Percentiles rank a stretch among this genome's conserved stretches.
Evolutionary conservation across 2,113 vertebrate species (phyloP).

Genomic region (Hippocampus mohnikei): DNA sequence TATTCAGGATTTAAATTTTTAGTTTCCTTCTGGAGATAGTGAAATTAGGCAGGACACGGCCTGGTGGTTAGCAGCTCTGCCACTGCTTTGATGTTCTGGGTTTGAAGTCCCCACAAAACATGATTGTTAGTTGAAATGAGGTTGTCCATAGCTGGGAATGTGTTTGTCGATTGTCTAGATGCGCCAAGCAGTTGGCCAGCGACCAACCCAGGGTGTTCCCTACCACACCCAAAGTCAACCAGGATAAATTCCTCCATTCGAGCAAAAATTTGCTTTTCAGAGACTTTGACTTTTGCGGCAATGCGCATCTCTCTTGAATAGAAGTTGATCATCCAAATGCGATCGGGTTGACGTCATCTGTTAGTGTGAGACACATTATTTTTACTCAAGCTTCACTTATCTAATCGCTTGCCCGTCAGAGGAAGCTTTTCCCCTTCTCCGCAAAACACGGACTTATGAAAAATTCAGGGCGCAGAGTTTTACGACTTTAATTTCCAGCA

Average conservation of each 20-base stretch:
- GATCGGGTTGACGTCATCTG: constrained; percentile 9
- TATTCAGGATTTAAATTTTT: no score
- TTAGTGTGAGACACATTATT: constrained; percentile 8
- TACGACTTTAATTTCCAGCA: constrained; percentile 27
- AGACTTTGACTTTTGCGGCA: neutral
- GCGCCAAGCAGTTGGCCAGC: no score
- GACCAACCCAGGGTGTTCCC: no score
- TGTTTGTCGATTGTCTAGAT: no score
- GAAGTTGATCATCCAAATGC: constrained; percentile 15
- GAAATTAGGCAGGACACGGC: neutral
- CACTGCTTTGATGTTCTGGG: neutral
- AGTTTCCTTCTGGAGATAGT: no score
- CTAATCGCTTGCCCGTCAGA: constrained; percentile 33
- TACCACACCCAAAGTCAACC: no score
- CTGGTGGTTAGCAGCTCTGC: neutral
- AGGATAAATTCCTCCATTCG: no score
- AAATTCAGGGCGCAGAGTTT: constrained; percentile 27
- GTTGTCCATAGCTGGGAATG: no score
- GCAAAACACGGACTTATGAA: constrained; percentile 29
- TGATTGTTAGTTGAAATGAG: no score
- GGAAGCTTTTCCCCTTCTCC: constrained; percentile 10
- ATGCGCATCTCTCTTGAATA: constrained; percentile 14
- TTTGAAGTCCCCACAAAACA: no score
- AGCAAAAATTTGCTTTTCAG: no score
- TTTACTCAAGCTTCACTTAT: neutral